Conservation (phyloP, 2,113 vertebrate genomes). For the Illadopsis cleaveri region DNA sequence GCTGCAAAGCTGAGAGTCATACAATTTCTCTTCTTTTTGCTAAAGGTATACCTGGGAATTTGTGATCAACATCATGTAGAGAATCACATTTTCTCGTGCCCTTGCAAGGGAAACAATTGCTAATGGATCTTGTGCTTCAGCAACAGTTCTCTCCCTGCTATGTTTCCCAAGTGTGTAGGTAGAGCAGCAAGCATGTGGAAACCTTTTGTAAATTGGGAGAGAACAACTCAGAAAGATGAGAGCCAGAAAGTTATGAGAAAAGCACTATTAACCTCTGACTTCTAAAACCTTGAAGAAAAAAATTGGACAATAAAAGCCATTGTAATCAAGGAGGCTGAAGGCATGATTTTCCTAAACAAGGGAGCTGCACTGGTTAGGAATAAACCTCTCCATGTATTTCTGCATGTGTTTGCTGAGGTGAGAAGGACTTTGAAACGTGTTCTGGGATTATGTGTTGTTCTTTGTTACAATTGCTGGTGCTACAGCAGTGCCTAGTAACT, state of each 20-base stretch:
- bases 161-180: background rate
- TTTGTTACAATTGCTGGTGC: background rate
- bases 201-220: slow-evolving; percentile 13
- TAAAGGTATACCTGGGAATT: background rate
- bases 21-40: background rate
- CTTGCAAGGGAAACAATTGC: background rate
- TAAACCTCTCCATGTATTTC: background rate
- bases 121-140: background rate
- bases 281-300: background rate
- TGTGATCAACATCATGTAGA: background rate
- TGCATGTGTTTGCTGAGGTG: background rate
- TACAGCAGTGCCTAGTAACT: slow-evolving; percentile 9
- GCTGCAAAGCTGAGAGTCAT: background rate
- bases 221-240: background rate
- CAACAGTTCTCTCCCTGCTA: background rate
- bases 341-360: background rate
- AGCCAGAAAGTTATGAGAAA: background rate
- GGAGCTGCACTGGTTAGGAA: background rate
- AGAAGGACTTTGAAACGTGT: background rate
- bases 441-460: background rate
- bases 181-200: background rate
- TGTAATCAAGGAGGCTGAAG: background rate
- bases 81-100: background rate
- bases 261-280: background rate
- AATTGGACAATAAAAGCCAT: background rate